Percentiles rank a stretch among this genome's conserved stretches.
Evolutionary conservation across 1,140 invertebrate genomes (phyloP).

Genomic region (Mactra quadrangularis): DNA sequence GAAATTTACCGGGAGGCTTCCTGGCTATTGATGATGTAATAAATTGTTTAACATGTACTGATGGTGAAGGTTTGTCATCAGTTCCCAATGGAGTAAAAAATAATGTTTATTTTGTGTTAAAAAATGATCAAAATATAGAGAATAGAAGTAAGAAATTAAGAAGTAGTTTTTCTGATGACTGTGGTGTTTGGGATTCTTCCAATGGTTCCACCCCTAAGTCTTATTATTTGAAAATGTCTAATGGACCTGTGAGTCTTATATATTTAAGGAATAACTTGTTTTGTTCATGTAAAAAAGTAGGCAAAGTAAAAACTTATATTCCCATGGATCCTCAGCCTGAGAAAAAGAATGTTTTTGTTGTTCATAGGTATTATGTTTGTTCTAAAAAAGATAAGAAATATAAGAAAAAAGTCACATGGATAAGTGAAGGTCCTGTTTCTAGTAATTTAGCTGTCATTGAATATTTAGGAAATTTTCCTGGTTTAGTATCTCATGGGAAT

Average conservation of each 20-base stretch:
- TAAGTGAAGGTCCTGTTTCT: not conserved
- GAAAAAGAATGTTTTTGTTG: not conserved
- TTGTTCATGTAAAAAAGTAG: not conserved
- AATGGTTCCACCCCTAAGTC: conserved; percentile 47
- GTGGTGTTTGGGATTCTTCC: conserved; percentile 56
- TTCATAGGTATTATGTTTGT: conserved; percentile 34
- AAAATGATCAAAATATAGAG: conserved; percentile 35
- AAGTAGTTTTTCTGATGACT: conserved; percentile 61
- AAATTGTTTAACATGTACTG: too few relatives aligned
- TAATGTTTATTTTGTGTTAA: conserved; percentile 57
- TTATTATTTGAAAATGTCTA: not conserved
- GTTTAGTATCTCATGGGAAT: conserved; percentile 26
- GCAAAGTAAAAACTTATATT: conserved; percentile 3
- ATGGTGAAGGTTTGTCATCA: too few relatives aligned
- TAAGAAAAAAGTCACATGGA: conserved; percentile 62
- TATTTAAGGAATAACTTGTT: conserved; percentile 25
- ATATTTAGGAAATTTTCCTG: conserved; percentile 59
- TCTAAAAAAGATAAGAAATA: conserved; percentile 26
- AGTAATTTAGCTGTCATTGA: conserved; percentile 40
- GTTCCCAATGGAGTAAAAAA: conserved; percentile 2
- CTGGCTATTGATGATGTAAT: too few relatives aligned
- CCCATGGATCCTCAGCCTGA: conserved; percentile 51
- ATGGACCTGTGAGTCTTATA: conserved; percentile 4
- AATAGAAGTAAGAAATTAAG: conserved; percentile 12
- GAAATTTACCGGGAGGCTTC: too few relatives aligned